Percentiles rank a stretch among this genome's conserved stretches.
phyloP scores from a whole-genome alignment of 2,113 vertebrate genomes.

The Taxidea taxus region DNA sequence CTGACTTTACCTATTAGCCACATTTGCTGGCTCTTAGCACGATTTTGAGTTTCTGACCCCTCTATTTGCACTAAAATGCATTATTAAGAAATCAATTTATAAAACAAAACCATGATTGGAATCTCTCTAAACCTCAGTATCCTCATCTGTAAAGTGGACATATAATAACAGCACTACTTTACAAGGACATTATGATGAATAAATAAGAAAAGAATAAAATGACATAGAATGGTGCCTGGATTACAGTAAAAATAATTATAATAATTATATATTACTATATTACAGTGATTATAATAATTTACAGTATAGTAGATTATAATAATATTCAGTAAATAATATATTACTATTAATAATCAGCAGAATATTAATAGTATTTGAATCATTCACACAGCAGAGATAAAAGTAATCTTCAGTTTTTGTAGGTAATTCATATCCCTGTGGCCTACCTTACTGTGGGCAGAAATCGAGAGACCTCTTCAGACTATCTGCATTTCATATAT shows the following conservation, averaged over 20 bases:
- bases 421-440: neutral
- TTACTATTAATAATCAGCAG: neutral
- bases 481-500: neutral
- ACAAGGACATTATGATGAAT: neutral
- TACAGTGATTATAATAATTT: neutral
- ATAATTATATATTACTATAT: neutral
- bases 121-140: neutral
- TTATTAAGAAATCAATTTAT: neutral
- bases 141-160: neutral
- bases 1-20: neutral
- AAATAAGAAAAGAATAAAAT: neutral
- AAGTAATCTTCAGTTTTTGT: neutral
- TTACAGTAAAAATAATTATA: neutral
- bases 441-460: neutral
- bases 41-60: neutral
- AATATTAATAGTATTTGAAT: neutral
- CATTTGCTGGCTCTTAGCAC: neutral
- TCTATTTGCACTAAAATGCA: neutral
- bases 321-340: neutral
- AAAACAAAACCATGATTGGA: neutral
- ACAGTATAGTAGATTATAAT: neutral
- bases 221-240: fast-evolving
- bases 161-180: neutral
- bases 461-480: neutral
- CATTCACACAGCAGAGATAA: neutral